Evolutionary conservation across 2,797 vertebrate genomes (phyloP).

Genomic region (Eulemur mongoz): DNA sequence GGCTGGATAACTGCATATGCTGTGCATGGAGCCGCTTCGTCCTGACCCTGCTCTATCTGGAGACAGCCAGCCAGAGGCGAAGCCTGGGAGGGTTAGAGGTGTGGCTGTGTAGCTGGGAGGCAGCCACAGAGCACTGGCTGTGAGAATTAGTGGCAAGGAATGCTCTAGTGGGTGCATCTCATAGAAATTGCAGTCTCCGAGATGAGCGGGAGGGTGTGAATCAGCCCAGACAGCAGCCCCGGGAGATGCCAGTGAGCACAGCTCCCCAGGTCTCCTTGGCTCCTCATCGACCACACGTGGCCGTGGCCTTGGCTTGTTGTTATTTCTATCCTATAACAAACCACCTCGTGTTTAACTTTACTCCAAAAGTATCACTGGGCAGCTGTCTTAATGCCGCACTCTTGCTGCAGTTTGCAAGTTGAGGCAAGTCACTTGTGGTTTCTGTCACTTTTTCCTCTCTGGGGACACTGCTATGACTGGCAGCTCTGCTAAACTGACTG

Average conservation of each 20-base stretch:
- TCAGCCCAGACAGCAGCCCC: not conserved
- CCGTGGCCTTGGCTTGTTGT: not conserved
- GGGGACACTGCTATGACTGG: not conserved
- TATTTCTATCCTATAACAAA: not conserved
- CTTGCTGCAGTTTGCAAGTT: not conserved
- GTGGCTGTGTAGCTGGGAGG: not conserved
- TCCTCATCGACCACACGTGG: not conserved
- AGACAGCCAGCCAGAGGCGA: not conserved
- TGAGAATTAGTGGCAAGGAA: not conserved
- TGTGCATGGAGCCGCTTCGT: not conserved
- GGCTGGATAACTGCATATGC: not conserved
- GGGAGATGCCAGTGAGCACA: not conserved
- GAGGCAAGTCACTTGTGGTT: not conserved
- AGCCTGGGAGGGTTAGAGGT: not conserved
- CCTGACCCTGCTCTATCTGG: not conserved
- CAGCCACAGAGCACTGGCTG: not conserved
- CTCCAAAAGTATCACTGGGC: not conserved
- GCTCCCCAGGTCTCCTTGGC: not conserved
- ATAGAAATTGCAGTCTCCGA: not conserved
- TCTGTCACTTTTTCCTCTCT: slow-evolving; percentile 12
- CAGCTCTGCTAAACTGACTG: not conserved
- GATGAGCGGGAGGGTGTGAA: not conserved
- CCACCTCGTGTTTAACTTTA: not conserved
- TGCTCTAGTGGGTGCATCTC: fast-evolving
- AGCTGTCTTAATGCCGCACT: fast-evolving